Base-by-base conservation (phyloP, 2,888 invertebrate genomes). In the Philonicus albiceps region DNA sequence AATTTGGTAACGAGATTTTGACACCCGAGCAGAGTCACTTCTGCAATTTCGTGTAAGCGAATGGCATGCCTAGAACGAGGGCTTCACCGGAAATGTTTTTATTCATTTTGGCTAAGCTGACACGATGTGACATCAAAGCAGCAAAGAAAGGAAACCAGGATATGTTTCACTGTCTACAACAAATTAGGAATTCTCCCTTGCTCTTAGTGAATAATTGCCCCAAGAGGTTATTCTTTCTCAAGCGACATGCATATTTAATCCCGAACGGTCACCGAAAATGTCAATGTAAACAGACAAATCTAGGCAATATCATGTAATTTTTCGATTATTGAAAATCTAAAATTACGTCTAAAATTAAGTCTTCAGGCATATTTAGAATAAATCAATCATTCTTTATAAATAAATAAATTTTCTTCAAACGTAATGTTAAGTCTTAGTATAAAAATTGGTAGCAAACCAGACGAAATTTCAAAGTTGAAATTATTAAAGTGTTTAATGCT, bases 1-100 rank as follows among this genome's bases (percentile, higher is more conserved):
- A 78, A 78, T 22, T 37, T 78, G 49, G 49, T 49, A 78, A 78
- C 49, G 49, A 43, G 49, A 78, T 49, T 78, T 49, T 78, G 78
- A 27, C 49, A 43, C 78, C 49, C 30, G 8, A 22, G 2, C 64
- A 22, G 64, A 27, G 53, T 5, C 43, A 49, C 78, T 78, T 27
- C 16, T 49, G 78, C 78, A 78, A 78, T 30, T 49, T 43, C 43
- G 53, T 43, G 49, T 49, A 43, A 43, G 7, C 49, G 27, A 78
- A 76, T 49, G 27, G 13, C 49, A 16, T 43, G 16, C 30, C 78
- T 49, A 49, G 40, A 78, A 49, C 16, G 27, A 22, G 76, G 22
- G 13, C 40, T 16, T 22, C n/a, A 27, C 3, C 78, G 49, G 78
- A 49, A 37, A 49, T 49, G 78, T 43, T 78, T 43, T 78, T 78